Percentiles rank a stretch among this genome's conserved stretches.
Evolutionary conservation across 2,113 vertebrate species (phyloP).

Genomic region (Rissa tridactyla): DNA sequence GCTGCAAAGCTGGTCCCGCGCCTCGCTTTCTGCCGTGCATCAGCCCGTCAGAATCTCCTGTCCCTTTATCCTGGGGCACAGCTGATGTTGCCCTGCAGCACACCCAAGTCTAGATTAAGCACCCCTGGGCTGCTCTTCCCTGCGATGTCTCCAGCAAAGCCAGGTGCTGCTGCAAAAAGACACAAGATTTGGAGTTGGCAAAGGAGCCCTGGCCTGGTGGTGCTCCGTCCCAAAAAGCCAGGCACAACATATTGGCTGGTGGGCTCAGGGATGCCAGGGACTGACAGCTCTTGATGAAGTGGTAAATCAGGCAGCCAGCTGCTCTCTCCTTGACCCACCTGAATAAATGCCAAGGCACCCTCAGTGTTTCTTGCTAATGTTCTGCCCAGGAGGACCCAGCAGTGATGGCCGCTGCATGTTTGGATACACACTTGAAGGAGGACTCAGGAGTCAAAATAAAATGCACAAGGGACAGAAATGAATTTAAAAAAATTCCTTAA

Average conservation of each 20-base stretch:
- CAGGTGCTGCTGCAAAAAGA: neutral
- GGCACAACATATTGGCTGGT: fast-evolving
- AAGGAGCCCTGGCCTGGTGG: neutral
- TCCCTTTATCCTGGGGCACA: neutral
- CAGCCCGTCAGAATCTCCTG: neutral
- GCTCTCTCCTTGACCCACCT: neutral
- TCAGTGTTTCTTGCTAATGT: neutral
- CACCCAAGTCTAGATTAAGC: neutral
- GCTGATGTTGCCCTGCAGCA: neutral
- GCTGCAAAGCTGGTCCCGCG: neutral
- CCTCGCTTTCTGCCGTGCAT: neutral
- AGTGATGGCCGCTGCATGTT: neutral
- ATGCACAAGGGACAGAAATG: neutral
- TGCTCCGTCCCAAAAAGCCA: neutral
- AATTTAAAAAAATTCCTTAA: neutral
- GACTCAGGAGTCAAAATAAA: neutral
- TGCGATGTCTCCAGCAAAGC: neutral
- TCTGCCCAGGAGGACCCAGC: neutral
- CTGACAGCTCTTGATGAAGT: neutral
- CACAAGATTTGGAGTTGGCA: neutral
- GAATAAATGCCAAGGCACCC: neutral
- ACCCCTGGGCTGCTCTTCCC: fast-evolving
- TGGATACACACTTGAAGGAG: neutral
- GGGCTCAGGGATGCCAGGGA: neutral
- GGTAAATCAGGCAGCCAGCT: neutral